A percentile compares a stretch with the other conserved stretches of the same genome.
Conservation (phyloP, 2,797 vertebrate genomes). For the Micropoecilia bifurca region DNA sequence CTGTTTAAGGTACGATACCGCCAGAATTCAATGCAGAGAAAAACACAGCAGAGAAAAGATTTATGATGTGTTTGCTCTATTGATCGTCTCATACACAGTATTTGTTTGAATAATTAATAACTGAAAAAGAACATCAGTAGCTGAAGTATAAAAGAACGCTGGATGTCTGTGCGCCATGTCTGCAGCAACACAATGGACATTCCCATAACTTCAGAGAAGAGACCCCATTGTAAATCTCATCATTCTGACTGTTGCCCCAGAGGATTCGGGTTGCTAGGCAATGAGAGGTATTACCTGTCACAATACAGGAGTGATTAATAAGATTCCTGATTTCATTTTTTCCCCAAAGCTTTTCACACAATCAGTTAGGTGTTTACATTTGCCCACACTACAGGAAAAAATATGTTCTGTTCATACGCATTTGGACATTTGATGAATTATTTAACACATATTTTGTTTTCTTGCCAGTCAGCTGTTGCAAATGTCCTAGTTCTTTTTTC, state of each 20-base stretch:
- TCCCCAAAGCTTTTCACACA: slow-evolving; percentile 35
- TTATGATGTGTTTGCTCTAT: slow-evolving; percentile 30
- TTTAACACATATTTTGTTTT: slow-evolving; percentile 39
- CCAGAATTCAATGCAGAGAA: not conserved
- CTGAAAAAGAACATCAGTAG: slow-evolving; percentile 26
- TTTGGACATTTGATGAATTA: slow-evolving; percentile 53
- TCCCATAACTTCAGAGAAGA: slow-evolving; percentile 55
- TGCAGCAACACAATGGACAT: slow-evolving; percentile 55
- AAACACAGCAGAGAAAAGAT: slow-evolving; percentile 1
- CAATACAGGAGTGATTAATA: slow-evolving; percentile 62
- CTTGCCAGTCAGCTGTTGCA: slow-evolving; percentile 18
- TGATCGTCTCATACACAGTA: slow-evolving; percentile 23
- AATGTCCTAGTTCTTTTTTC: slow-evolving; percentile 34
- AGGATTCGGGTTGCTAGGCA: slow-evolving; percentile 70
- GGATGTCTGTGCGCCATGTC: slow-evolving; percentile 14
- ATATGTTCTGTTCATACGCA: slow-evolving; percentile 30
- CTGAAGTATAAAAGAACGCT: slow-evolving; percentile 32
- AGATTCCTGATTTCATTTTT: slow-evolving; percentile 54
- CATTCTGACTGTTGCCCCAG: slow-evolving; percentile 49
- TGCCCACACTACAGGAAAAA: slow-evolving; percentile 31
- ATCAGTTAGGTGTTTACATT: slow-evolving; percentile 46
- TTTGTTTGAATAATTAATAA: slow-evolving; percentile 61
- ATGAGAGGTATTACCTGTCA: slow-evolving; percentile 61
- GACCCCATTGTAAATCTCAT: slow-evolving; percentile 60
- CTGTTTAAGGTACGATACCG: slow-evolving; percentile 92